These are phyloP conservation scores for Ctenicera cuprea DNA, from an alignment of 2,888 invertebrate species.

Conservation along the genomic window DNA sequence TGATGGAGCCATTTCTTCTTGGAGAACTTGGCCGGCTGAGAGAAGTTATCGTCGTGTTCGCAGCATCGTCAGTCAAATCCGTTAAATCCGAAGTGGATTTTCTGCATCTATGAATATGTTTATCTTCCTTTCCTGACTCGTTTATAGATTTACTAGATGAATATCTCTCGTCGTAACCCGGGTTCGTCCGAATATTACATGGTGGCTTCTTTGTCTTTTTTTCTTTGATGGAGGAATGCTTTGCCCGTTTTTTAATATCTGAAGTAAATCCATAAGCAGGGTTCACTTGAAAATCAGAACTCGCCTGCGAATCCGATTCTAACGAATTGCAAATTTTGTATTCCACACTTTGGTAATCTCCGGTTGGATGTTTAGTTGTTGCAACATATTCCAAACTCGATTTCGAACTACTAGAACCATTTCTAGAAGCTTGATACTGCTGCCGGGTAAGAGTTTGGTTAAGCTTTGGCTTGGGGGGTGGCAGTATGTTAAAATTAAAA, in stretches of 20 bases:
- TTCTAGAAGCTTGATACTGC: constrained; percentile 67
- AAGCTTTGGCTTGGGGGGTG: constrained; percentile 65
- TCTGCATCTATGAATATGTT: constrained; percentile 75
- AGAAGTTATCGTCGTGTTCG: constrained; percentile 78
- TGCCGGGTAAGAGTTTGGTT: constrained; percentile 62
- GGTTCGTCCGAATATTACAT: constrained; percentile 77
- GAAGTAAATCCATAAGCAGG: constrained; percentile 46
- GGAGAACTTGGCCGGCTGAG: constrained; percentile 80
- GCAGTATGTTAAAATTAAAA: constrained; percentile 67
- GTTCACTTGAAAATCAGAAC: constrained; percentile 55
- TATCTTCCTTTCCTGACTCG: constrained; percentile 71
- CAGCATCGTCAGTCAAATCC: constrained; percentile 75
- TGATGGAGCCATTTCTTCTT: constrained; percentile 81
- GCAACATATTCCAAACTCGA: constrained; percentile 69
- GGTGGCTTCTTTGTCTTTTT: constrained; percentile 64
- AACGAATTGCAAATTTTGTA: constrained; percentile 70
- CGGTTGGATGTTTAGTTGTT: constrained; percentile 68
- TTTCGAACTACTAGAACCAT: constrained; percentile 67
- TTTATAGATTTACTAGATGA: constrained; percentile 68
- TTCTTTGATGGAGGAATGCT: constrained; percentile 69
- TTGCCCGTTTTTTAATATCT: constrained; percentile 43
- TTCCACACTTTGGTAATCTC: constrained; percentile 69
- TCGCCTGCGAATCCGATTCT: constrained; percentile 66
- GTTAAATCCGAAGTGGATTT: constrained; percentile 88
- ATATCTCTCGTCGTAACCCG: constrained; percentile 76